Evolutionary conservation across 1,140 invertebrate genomes (phyloP).

Genomic region (Sinella curviseta): DNA sequence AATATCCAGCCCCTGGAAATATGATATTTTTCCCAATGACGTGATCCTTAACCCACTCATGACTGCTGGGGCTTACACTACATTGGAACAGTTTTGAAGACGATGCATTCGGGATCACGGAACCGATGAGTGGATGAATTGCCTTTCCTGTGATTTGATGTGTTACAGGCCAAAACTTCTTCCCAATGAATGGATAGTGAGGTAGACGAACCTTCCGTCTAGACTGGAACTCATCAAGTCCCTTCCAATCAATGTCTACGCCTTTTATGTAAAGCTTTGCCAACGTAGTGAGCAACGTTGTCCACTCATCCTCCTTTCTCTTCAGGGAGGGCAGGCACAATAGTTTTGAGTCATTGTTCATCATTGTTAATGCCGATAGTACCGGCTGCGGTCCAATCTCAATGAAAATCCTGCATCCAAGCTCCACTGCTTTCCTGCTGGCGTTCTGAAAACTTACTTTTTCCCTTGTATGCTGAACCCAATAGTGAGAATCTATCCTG

Average conservation of each 20-base stretch:
- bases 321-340: slow-evolving; percentile 31
- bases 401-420: neutral
- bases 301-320: slow-evolving; percentile 36
- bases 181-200: slow-evolving; percentile 34
- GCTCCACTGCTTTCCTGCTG: neutral
- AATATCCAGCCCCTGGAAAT: slow-evolving; percentile 16
- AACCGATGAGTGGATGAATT: slow-evolving; percentile 12
- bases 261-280: slow-evolving; percentile 35
- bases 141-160: neutral
- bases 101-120: neutral
- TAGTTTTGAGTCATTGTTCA: neutral
- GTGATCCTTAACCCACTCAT: slow-evolving; percentile 5
- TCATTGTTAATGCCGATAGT: neutral
- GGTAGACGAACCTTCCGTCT: slow-evolving; percentile 25
- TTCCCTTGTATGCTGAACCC: neutral
- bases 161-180: slow-evolving; percentile 35
- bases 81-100: neutral
- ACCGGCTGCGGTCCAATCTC: slow-evolving; percentile 4
- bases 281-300: slow-evolving; percentile 26
- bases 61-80: neutral
- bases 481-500: neutral
- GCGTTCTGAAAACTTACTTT: neutral
- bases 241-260: slow-evolving; percentile 32
- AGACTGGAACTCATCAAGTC: neutral
- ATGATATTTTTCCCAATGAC: neutral